Base-by-base conservation (phyloP, 2,113 vertebrate genomes). In the Sturnira hondurensis region DNA sequence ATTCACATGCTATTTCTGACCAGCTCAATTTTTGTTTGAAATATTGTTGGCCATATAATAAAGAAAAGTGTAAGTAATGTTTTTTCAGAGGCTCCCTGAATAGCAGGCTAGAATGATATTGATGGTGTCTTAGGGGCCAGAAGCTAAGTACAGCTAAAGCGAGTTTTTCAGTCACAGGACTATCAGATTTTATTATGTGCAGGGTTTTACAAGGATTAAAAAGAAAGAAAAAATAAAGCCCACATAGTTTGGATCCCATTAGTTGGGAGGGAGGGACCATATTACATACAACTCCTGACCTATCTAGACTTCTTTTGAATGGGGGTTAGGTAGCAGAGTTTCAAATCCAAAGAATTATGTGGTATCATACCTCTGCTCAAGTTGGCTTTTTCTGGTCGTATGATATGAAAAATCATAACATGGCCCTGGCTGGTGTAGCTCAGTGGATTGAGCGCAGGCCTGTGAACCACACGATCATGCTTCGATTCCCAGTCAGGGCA, bases 11-110 rank as follows among this genome's bases (percentile, higher is more conserved):
- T 96, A 77, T 95, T 93, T 92, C 76, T 76, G 33, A 84, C 41
- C 58, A 89, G 16, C 24, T 43, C 33, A 31, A 95, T 96, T 96
- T 96, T 93, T 92, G 31, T 94, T 92, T 96, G 67, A 96, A 95
- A 96, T 96, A 89, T 86, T 86, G 11, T 77, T 77, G 68, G 28
- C 76, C 43, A 61, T 89, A 94, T 93, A 95, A 93, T 92, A 83
- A 90, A 87, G 96, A 81, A 94, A 97, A 97, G 45, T 28, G 78
- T 94, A 81, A 95, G 45, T 91, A 81, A 28, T 70, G 6, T 31
- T 28, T 63, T 96, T 97, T 93, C 33, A 96, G 83, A 81, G 65
- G 76, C 33, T 52, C 26, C 71, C 76, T 56, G 54, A 56, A 22
- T 54, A 56, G 56, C 80, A 81, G 56, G 80, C 45, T 86, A 87